A percentile compares a stretch with the other conserved stretches of the same genome.
Evolutionary conservation across 2,113 vertebrate species (phyloP).

Genomic region (Nannobrachium achirus): DNA sequence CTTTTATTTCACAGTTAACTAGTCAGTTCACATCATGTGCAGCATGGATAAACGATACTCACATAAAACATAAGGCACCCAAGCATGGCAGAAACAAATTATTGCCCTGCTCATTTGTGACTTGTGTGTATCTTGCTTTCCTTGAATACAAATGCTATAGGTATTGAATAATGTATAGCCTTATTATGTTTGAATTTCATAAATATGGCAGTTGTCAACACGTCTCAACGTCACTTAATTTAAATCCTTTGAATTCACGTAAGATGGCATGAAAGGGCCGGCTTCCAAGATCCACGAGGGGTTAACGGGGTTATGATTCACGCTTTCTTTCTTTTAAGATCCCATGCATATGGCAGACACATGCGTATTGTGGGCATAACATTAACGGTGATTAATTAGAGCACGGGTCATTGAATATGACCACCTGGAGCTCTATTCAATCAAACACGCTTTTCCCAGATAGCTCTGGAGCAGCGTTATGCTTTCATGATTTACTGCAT

Average conservation of each 20-base stretch:
- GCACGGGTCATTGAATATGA: conserved; percentile 8
- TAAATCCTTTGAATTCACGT: conserved; percentile 18
- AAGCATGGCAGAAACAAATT: background rate
- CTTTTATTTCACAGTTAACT: background rate
- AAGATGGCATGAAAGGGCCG: conserved; percentile 3
- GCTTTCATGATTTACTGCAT: too few species aligned
- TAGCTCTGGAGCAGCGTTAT: background rate
- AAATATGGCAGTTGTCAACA: conserved; percentile 21
- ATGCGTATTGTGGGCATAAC: background rate
- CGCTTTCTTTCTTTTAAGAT: background rate
- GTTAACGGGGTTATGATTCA: conserved; percentile 10
- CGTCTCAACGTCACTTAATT: conserved; percentile 13
- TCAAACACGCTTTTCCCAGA: background rate
- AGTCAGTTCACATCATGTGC: background rate
- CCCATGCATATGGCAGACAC: background rate
- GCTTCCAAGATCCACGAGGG: conserved; percentile 6
- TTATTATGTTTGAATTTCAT: conserved; percentile 8
- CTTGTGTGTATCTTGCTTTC: conserved; percentile 14
- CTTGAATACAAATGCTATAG: background rate
- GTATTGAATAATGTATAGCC: background rate
- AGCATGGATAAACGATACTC: background rate
- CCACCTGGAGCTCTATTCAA: background rate
- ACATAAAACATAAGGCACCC: background rate
- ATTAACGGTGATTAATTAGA: conserved; percentile 16
- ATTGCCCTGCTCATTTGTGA: background rate